Evolutionary conservation across 2,113 vertebrate species (phyloP).

Genomic region (Phainopepla nitens): DNA sequence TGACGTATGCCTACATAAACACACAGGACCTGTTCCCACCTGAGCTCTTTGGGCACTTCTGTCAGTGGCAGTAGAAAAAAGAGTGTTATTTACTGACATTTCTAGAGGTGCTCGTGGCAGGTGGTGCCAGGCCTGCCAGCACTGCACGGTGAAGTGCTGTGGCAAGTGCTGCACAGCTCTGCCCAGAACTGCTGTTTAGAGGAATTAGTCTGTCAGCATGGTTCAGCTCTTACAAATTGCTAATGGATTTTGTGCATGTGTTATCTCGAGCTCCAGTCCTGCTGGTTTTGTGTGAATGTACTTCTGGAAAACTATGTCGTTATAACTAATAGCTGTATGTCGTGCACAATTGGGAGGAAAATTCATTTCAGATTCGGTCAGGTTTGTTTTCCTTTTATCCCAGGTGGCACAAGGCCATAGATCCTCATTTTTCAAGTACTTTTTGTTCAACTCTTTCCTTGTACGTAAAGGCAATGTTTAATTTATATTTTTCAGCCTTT

Average conservation of each 20-base stretch:
- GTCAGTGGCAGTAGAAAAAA: background rate
- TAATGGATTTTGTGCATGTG: constrained; percentile 1
- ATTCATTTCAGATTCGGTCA: background rate
- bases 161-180: background rate
- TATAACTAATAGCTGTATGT: background rate
- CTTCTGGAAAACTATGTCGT: background rate
- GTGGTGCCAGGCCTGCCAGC: background rate
- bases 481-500: background rate
- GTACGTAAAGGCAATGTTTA: background rate
- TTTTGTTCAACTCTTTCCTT: background rate
- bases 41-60: background rate
- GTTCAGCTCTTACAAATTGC: background rate
- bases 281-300: background rate
- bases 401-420: background rate
- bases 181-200: background rate
- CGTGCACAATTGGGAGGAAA: background rate
- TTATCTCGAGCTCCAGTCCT: background rate
- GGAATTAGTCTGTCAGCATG: background rate
- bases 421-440: background rate
- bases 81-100: background rate
- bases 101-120: background rate
- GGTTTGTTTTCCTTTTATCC: background rate
- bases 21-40: background rate
- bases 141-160: background rate
- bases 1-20: background rate